Evolutionary conservation across 2,113 vertebrate genomes (phyloP).

Genomic region (Toxotes jaculatrix): DNA sequence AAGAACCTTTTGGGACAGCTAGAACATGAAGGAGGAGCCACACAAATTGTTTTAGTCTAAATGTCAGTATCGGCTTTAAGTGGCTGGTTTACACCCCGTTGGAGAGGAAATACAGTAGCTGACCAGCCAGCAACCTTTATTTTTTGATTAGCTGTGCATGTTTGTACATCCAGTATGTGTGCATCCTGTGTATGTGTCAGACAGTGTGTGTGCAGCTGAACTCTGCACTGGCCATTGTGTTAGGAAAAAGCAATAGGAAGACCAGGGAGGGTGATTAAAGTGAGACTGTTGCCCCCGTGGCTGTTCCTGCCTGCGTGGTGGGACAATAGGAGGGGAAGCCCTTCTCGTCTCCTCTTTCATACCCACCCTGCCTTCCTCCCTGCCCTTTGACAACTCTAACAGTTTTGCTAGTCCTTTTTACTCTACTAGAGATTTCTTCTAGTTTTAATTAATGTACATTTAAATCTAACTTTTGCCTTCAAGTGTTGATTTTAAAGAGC

Average conservation of each 20-base stretch:
- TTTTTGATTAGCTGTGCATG: conserved; percentile 44
- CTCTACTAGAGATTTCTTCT: neutral
- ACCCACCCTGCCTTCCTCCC: conserved; percentile 44
- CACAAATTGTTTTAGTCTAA: conserved; percentile 3
- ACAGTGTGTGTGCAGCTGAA: conserved; percentile 30
- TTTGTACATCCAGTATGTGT: conserved; percentile 25
- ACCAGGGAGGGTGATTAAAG: conserved; percentile 74
- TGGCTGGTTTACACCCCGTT: conserved; percentile 4
- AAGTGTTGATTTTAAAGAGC: neutral
- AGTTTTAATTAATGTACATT: neutral
- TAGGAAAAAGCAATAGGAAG: conserved; percentile 79
- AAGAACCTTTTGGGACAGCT: neutral
- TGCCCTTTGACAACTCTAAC: conserved; percentile 31
- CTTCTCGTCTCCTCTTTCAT: conserved; percentile 75
- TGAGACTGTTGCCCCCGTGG: conserved; percentile 69
- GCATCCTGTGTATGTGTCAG: conserved; percentile 30
- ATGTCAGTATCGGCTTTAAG: conserved; percentile 3
- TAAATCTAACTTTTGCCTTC: neutral
- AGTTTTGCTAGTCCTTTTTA: conserved; percentile 27
- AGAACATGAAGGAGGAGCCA: conserved; percentile 35
- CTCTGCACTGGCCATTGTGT: conserved; percentile 37
- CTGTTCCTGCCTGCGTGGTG: conserved; percentile 71
- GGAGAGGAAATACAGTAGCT: conserved; percentile 40
- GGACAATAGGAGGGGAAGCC: conserved; percentile 76
- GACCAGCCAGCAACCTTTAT: conserved; percentile 17